Evolutionary conservation across 2,797 vertebrate genomes (phyloP).

Genomic region (Acanthurus tractus): DNA sequence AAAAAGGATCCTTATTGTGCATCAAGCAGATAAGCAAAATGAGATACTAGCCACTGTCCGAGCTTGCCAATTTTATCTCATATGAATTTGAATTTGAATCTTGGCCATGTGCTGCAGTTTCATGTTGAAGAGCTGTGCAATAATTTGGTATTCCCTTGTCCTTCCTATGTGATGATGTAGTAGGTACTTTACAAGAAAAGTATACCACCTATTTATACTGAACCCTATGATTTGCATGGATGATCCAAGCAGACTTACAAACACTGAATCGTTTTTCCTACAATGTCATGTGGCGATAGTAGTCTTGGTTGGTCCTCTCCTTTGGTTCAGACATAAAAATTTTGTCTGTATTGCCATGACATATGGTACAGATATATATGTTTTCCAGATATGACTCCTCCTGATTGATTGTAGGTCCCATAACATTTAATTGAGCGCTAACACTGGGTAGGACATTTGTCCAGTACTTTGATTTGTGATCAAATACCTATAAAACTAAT

Average conservation of each 20-base stretch:
- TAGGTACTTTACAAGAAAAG: too few relatives aligned
- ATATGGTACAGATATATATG: constrained; percentile 6
- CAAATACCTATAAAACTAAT: neutral
- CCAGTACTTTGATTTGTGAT: neutral
- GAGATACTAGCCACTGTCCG: too few relatives aligned
- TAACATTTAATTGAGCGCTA: neutral
- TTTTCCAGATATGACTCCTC: neutral
- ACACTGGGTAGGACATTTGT: neutral
- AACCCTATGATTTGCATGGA: neutral
- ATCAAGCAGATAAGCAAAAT: too few relatives aligned
- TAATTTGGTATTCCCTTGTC: neutral
- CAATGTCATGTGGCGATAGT: neutral
- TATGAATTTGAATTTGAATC: too few relatives aligned
- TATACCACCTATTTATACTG: neutral
- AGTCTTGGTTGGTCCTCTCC: neutral
- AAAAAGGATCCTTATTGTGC: too few relatives aligned
- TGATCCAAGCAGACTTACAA: neutral
- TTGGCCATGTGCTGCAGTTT: too few relatives aligned
- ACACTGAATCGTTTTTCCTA: neutral
- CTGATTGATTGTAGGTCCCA: neutral
- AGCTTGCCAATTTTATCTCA: too few relatives aligned
- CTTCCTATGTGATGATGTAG: neutral
- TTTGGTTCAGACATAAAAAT: neutral
- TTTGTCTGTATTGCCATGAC: too few relatives aligned
- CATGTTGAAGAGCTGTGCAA: neutral